Percentiles rank a stretch among this genome's conserved stretches.
phyloP scores from a whole-genome alignment of 2,797 vertebrate genomes.

The Epinephelus malabaricus region DNA sequence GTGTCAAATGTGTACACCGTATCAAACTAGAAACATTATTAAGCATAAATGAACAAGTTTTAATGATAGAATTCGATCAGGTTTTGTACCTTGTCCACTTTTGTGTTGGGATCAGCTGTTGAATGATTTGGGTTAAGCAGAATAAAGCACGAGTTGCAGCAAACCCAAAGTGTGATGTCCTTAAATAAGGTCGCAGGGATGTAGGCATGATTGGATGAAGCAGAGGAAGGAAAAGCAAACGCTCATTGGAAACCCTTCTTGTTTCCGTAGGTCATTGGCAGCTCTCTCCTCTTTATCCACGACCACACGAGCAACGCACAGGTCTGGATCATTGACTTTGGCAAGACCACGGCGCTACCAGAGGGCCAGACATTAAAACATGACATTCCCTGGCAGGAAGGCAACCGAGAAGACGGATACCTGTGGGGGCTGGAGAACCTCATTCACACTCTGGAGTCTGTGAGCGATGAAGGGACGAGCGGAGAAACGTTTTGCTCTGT shows the following conservation, averaged over 20 bases:
- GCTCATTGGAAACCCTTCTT: constrained; percentile 11
- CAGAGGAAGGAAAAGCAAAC: neutral
- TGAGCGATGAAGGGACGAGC: constrained; percentile 43
- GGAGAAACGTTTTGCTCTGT: constrained; percentile 32
- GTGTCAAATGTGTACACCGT: no score
- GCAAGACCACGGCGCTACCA: constrained; percentile 93
- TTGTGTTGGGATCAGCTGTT: no score
- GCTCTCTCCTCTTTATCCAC: constrained; percentile 98
- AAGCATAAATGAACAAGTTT: no score
- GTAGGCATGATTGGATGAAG: neutral
- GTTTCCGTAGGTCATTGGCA: constrained; percentile 94
- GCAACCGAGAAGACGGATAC: constrained; percentile 97
- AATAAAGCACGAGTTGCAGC: no score
- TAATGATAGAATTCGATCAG: no score
- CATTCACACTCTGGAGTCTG: constrained; percentile 81
- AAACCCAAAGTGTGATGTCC: no score
- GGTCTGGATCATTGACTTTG: constrained; percentile 99
- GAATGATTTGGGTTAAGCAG: no score
- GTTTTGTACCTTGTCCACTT: no score
- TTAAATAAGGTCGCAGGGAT: no score
- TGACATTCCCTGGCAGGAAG: constrained; percentile 93
- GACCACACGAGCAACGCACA: constrained; percentile 92
- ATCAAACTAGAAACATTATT: no score
- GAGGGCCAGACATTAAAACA: constrained; percentile 93
- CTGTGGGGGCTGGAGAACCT: constrained; percentile 97